Conservation (phyloP, 92 coral and sea anemone genomes). For the Diadumene lineata region DNA sequence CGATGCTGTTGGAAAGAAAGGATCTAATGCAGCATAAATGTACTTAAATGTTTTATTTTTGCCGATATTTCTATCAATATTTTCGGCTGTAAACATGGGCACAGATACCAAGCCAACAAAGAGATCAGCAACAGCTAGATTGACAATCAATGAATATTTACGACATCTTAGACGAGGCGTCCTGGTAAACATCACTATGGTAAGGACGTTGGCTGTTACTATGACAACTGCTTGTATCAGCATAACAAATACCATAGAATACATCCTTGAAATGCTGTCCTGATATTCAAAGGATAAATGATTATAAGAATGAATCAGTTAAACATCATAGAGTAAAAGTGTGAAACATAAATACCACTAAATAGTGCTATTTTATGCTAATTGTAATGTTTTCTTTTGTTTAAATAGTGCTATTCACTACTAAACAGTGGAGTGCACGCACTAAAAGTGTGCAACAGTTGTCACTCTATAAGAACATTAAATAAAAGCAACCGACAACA, state of each 20-base stretch:
- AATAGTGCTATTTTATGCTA: too few relatives aligned
- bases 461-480: too few relatives aligned
- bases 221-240: not conserved
- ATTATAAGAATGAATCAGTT: too few relatives aligned
- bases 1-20: not conserved
- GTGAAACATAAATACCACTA: too few relatives aligned
- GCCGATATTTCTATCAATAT: not conserved
- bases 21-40: not conserved
- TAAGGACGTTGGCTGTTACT: not conserved
- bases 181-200: slow-evolving; percentile 2
- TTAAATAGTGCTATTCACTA: too few relatives aligned
- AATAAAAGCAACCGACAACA: too few relatives aligned
- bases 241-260: not conserved
- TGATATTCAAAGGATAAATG: not conserved
- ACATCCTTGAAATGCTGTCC: not conserved
- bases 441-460: too few relatives aligned
- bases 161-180: too few relatives aligned
- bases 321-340: too few relatives aligned
- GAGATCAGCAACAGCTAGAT: slow-evolving; percentile 11
- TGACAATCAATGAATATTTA: slow-evolving; percentile 1
- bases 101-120: slow-evolving; percentile 4
- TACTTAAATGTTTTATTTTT: not conserved
- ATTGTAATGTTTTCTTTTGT: too few relatives aligned
- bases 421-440: too few relatives aligned
- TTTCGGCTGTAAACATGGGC: not conserved